These are phyloP conservation scores for Nephotettix cincticeps DNA, from an alignment of 1,140 invertebrate genomes.

Conservation along the genomic window DNA sequence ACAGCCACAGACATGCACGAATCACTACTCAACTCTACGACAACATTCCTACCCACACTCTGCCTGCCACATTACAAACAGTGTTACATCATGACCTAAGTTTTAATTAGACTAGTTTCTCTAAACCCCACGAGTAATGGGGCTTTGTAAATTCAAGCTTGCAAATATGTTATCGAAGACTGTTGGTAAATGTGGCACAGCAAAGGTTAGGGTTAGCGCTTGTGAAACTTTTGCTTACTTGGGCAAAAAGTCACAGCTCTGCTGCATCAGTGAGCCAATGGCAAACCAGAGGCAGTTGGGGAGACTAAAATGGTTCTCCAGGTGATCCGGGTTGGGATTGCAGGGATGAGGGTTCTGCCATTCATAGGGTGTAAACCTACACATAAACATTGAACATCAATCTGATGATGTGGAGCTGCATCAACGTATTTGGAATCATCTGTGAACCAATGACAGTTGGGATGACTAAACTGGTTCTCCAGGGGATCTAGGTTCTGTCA, in stretches of 20 bases:
- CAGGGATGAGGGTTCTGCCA: slow-evolving; percentile 88
- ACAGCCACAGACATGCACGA: slow-evolving; percentile 40
- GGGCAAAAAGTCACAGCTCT: slow-evolving; percentile 87
- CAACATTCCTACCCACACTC: neutral
- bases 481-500: slow-evolving; percentile 83
- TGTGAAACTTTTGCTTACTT: slow-evolving; percentile 64
- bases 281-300: slow-evolving; percentile 96
- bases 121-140: too few relatives aligned
- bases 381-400: neutral
- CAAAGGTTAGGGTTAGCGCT: neutral
- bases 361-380: slow-evolving; percentile 89
- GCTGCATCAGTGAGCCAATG: slow-evolving; percentile 91
- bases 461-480: slow-evolving; percentile 85
- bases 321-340: slow-evolving; percentile 71
- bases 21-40: slow-evolving; percentile 18
- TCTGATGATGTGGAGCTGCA: too few relatives aligned
- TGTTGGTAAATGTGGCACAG: neutral
- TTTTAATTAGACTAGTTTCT: too few relatives aligned
- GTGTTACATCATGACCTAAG: too few relatives aligned
- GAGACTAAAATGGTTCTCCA: slow-evolving; percentile 89
- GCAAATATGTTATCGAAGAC: too few relatives aligned
- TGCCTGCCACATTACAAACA: neutral
- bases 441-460: slow-evolving; percentile 87
- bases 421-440: too few relatives aligned
- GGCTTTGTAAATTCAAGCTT: too few relatives aligned